Evolutionary conservation across 2,797 vertebrate species (phyloP), one percentile per base, ranked within the genome.

Genomic region (Typhlichthys eigenmanni): DNA sequence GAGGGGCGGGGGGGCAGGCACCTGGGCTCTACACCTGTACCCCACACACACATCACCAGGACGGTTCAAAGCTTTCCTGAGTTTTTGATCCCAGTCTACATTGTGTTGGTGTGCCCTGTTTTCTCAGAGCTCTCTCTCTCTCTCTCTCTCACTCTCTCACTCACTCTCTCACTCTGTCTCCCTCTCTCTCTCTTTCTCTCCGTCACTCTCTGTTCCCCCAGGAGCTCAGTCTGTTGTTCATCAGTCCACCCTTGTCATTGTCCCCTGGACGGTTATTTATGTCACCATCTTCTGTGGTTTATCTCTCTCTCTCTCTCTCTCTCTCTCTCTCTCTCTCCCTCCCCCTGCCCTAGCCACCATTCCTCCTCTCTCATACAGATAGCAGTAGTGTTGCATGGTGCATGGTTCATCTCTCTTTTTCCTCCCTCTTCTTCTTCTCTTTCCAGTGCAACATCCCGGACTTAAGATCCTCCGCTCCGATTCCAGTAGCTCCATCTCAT

Each of bases 381-480:
- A 77, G 80, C 63, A 81, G 59, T 81, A 71, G 78, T 74, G 64
- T 62, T n/a, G 11, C 72, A 72, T 65, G 57, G 61, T 55, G 60
- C 63, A 13, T 45, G n/a, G 62, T 81, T 66, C 76, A 80, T 72
- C 60, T 84, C 72, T 84, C 74, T 91, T 85, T 78, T 64, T 76
- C 81, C 85, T 66, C 83, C 88, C 70, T 74, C 69, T 76, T 74
- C 79, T 81, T 82, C 85, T 86, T 91, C 90, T 91, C 82, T 93
- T 84, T 93, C 88, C 91, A 98, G 96, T 98, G 92, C 95, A 97
- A 92, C 94, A 96, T 89, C 95, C 94, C 66, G 95, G 95, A 88
- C 94, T 92, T 95, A 98, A 96, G 95, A 95, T 96, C 89, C 94
- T 96, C 84, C 95, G 94, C 90, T 96, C 94, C 89, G 95, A 96